A percentile compares a stretch with the other conserved stretches of the same genome.
Conservation (phyloP, 2,888 invertebrate genomes). For the Fragum fragum region DNA sequence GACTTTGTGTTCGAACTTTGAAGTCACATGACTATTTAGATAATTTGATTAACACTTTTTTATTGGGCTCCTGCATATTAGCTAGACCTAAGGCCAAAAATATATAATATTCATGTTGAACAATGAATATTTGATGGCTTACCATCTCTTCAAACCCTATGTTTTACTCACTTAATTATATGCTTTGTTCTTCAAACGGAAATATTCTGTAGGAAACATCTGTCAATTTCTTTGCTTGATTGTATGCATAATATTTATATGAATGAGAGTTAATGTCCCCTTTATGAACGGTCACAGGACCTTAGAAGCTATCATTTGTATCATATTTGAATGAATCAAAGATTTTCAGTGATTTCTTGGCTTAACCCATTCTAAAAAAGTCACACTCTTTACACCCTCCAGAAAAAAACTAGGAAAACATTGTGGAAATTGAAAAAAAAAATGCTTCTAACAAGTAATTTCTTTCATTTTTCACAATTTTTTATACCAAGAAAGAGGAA, state of each 20-base stretch:
- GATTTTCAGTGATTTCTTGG: no score
- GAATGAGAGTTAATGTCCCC: no score
- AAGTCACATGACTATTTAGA: neutral
- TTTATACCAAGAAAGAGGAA: neutral
- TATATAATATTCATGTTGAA: neutral
- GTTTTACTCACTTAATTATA: neutral
- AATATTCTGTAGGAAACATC: neutral
- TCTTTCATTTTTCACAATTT: constrained; percentile 6
- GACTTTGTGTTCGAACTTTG: no score
- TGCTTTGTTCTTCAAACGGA: neutral
- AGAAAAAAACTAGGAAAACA: neutral
- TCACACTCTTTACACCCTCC: no score
- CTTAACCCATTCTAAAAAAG: no score
- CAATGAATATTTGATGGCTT: neutral
- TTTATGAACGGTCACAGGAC: no score
- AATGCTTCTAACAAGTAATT: neutral
- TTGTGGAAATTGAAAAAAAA: neutral
- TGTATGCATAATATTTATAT: no score
- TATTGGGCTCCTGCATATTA: neutral
- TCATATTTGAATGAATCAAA: no score
- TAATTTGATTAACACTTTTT: neutral
- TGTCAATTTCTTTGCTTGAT: neutral
- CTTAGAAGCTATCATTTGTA: no score
- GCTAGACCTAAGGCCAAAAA: neutral
- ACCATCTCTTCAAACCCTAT: neutral